Evolutionary conservation across 2,888 invertebrate species (phyloP).

Genomic region (Volucella bombylans): DNA sequence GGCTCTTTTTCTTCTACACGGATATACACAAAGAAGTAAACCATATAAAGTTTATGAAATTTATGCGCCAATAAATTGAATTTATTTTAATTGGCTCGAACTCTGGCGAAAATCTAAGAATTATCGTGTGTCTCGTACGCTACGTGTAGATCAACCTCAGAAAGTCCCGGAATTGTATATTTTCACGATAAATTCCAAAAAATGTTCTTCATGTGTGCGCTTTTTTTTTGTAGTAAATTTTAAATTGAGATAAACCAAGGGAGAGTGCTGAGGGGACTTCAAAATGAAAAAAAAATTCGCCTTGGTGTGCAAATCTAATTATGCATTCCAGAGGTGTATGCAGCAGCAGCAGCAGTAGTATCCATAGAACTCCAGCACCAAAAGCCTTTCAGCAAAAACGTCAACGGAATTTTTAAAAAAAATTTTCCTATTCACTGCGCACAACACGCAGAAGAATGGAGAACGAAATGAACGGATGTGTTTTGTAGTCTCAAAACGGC

Average conservation of each 20-base stretch:
- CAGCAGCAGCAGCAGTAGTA: slow-evolving; percentile 46
- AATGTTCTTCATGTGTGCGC: slow-evolving; percentile 4
- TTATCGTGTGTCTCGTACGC: slow-evolving; percentile 12
- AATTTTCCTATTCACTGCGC: slow-evolving; percentile 35
- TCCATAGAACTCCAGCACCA: slow-evolving; percentile 10
- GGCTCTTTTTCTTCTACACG: slow-evolving; percentile 20
- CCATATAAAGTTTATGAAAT: slow-evolving; percentile 52
- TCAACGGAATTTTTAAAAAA: slow-evolving; percentile 65
- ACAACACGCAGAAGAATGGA: too few species aligned
- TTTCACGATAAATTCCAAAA: slow-evolving; percentile 26
- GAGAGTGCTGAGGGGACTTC: neutral
- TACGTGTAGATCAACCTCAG: neutral
- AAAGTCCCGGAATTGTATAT: slow-evolving; percentile 33
- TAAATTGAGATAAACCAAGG: slow-evolving; percentile 15
- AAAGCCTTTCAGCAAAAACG: slow-evolving; percentile 60
- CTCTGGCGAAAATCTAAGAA: slow-evolving; percentile 47
- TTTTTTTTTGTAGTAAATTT: slow-evolving; percentile 43
- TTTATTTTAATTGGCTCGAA: slow-evolving; percentile 66
- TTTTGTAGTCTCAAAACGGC: slow-evolving; percentile 70
- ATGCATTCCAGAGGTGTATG: slow-evolving; percentile 68
- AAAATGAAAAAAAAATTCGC: slow-evolving; percentile 19
- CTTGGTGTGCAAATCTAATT: slow-evolving; percentile 63
- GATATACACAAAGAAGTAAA: slow-evolving; percentile 19
- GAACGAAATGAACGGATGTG: slow-evolving; percentile 60
- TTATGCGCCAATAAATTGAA: slow-evolving; percentile 67